Conservation (phyloP, 2,888 invertebrate genomes). For the Sinhomidia bicolor region DNA sequence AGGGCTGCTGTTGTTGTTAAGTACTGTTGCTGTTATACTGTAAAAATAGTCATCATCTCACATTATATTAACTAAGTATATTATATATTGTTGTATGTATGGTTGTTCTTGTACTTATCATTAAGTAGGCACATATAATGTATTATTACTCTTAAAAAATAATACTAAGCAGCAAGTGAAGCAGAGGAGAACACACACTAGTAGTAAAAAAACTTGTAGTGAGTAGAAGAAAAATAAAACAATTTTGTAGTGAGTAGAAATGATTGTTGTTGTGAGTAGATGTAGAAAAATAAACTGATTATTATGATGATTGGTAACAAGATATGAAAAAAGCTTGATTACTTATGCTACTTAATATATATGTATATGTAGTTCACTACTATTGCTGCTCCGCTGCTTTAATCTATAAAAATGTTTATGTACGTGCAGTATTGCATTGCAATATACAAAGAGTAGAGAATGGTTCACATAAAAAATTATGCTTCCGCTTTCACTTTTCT, state of each 20-base stretch:
- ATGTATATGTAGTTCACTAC: not conserved
- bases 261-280: not conserved
- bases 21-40: not conserved
- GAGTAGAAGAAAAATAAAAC: conserved; percentile 4
- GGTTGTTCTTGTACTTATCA: conserved; percentile 17
- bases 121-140: not conserved
- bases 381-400: not conserved
- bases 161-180: not conserved
- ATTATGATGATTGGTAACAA: not conserved
- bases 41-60: not conserved
- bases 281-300: conserved; percentile 19
- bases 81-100: not conserved
- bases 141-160: not conserved
- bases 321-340: conserved; percentile 15
- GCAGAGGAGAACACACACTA: not conserved
- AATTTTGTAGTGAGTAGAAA: conserved; percentile 32
- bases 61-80: not conserved
- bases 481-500: conserved; percentile 69
- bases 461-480: conserved; percentile 29
- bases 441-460: not conserved
- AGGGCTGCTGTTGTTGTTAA: not conserved
- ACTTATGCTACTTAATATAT: not conserved
- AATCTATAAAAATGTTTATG: conserved; percentile 7
- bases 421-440: conserved; percentile 4
- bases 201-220: conserved; percentile 21